phyloP scores from a whole-genome alignment of 2,888 invertebrate species.

The Micoletzkya japonica region DNA sequence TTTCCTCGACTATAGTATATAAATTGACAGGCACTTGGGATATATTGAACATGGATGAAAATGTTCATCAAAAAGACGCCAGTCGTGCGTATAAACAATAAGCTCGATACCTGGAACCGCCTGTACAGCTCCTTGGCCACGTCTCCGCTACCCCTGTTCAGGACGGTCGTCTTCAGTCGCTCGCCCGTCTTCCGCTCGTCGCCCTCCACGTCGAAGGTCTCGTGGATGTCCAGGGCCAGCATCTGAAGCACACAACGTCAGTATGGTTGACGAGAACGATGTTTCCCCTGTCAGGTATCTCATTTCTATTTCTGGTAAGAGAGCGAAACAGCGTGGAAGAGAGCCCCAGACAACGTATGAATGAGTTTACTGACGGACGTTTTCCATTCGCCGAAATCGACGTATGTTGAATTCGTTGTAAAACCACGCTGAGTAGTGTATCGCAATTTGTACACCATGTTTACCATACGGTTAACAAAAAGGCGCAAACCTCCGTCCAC shows the following conservation, averaged over 20 bases:
- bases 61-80: not conserved
- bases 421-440: not conserved
- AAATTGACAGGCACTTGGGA: too few species aligned
- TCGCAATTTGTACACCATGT: not conserved
- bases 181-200: constrained; percentile 57
- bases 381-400: not conserved
- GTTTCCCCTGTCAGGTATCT: too few species aligned
- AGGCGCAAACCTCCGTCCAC: constrained; percentile 49
- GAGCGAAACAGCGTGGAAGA: too few species aligned
- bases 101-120: constrained; percentile 57
- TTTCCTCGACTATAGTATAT: too few species aligned
- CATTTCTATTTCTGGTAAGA: too few species aligned
- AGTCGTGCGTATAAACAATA: not conserved
- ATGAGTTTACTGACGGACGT: too few species aligned
- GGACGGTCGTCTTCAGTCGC: constrained; percentile 53
- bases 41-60: not conserved
- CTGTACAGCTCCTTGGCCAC: constrained; percentile 58
- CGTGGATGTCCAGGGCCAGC: constrained; percentile 62
- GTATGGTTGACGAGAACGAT: too few species aligned
- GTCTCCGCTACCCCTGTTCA: constrained; percentile 56
- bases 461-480: too few species aligned
- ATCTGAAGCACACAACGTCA: constrained; percentile 53
- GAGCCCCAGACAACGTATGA: too few species aligned
- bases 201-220: constrained; percentile 58
- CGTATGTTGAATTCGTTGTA: not conserved